phyloP scores from a whole-genome alignment of 2,113 vertebrate species.

The Cyprinodon tularosa region DNA sequence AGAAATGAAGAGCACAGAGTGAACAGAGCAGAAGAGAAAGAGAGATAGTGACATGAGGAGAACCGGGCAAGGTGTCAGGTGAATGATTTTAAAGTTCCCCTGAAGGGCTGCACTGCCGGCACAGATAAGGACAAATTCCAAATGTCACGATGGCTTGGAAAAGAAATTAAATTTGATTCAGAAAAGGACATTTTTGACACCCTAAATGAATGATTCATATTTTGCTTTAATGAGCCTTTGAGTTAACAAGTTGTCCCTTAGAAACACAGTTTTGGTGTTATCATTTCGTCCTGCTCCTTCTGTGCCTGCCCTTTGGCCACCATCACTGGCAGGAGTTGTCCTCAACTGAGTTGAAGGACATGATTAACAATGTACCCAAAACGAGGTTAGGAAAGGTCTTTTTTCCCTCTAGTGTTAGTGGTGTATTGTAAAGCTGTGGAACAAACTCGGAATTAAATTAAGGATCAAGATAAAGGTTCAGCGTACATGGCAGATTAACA shows the following conservation, averaged over 20 bases:
- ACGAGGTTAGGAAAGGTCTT: constrained; percentile 19
- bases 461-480: constrained; percentile 13
- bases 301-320: constrained; percentile 38
- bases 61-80: constrained; percentile 55
- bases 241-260: constrained; percentile 56
- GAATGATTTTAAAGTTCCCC: constrained; percentile 67
- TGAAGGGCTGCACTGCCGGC: constrained; percentile 58
- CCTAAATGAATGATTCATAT: constrained; percentile 94
- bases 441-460: constrained; percentile 4
- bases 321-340: constrained; percentile 22
- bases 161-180: constrained; percentile 88
- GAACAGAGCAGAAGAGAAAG: constrained; percentile 15
- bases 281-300: constrained; percentile 79
- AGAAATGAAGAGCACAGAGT: constrained; percentile 49
- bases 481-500: neutral
- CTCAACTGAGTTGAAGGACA: constrained; percentile 77
- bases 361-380: constrained; percentile 88
- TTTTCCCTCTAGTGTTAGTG: neutral
- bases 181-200: constrained; percentile 93
- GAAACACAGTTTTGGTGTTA: constrained; percentile 84
- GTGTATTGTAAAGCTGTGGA: neutral
- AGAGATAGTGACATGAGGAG: constrained; percentile 34
- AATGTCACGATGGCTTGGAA: constrained; percentile 70
- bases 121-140: constrained; percentile 68
- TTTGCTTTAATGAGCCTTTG: constrained; percentile 89